Evolutionary conservation across 2,797 vertebrate species (phyloP).

Genomic region (Takifugu ocellatus): DNA sequence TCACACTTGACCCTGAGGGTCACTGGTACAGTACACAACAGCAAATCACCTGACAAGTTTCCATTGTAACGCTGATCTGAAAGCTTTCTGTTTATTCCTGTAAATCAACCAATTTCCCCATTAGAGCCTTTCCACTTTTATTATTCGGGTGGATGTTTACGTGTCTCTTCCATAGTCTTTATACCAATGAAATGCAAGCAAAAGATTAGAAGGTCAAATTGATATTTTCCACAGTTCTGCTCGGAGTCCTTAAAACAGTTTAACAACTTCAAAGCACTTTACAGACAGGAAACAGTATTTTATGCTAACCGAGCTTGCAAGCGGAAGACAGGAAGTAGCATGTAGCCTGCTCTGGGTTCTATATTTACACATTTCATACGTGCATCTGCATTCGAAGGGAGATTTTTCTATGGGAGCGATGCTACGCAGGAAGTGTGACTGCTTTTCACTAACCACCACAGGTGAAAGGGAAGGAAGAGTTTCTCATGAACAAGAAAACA

Average conservation of each 20-base stretch:
- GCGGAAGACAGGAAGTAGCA: constrained; percentile 67
- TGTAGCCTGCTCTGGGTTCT: constrained; percentile 65
- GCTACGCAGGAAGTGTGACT: constrained; percentile 58
- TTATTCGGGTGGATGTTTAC: constrained; percentile 44
- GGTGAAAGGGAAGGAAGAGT: constrained; percentile 33
- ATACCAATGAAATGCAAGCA: neutral
- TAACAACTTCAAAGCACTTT: constrained; percentile 16
- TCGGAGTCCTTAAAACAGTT: neutral
- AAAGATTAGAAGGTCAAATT: too few species aligned
- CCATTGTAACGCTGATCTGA: constrained; percentile 44
- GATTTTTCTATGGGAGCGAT: constrained; percentile 35
- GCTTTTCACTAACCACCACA: constrained; percentile 57
- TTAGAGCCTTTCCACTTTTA: constrained; percentile 54
- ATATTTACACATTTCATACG: constrained; percentile 42
- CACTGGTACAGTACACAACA: constrained; percentile 26
- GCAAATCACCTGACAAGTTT: constrained; percentile 55
- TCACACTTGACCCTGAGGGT: constrained; percentile 42
- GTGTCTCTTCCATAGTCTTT: constrained; percentile 29
- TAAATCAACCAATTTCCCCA: constrained; percentile 34
- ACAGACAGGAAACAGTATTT: constrained; percentile 14
- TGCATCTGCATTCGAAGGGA: constrained; percentile 44
- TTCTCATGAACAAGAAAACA: constrained; percentile 37
- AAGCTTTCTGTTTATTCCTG: constrained; percentile 47
- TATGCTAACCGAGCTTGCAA: constrained; percentile 10
- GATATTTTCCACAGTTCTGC: too few species aligned